These are phyloP conservation scores for Chloroceryle amazona DNA, from an alignment of 2,797 vertebrate genomes.

Conservation along the genomic window DNA sequence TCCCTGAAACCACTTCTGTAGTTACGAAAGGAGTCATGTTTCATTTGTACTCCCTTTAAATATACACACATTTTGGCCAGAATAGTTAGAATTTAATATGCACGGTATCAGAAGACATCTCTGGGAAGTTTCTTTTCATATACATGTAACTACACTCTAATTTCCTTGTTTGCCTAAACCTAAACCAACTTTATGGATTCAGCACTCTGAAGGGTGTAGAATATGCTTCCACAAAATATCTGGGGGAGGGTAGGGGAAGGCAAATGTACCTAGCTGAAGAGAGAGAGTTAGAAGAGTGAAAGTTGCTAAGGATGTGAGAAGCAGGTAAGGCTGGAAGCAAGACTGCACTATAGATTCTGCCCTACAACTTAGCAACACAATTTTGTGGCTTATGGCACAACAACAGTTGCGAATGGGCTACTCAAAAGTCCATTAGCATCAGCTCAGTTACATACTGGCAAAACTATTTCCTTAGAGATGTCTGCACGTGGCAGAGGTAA, in stretches of 20 bases:
- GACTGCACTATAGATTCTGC: neutral
- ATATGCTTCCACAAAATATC: neutral
- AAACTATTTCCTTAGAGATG: neutral
- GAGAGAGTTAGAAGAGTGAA: neutral
- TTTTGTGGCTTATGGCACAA: neutral
- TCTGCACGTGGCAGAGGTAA: neutral
- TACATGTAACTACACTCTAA: rapidly evolving
- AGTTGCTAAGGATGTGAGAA: neutral
- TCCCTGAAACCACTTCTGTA: neutral
- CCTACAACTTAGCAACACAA: neutral
- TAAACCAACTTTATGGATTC: neutral
- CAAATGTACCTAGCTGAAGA: neutral
- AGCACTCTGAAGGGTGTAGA: neutral
- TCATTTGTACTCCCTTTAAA: neutral
- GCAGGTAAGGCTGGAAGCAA: neutral
- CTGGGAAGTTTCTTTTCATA: neutral
- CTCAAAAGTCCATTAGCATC: neutral
- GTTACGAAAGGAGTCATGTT: neutral
- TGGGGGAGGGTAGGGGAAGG: neutral
- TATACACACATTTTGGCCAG: neutral
- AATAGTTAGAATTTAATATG: neutral
- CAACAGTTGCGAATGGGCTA: neutral
- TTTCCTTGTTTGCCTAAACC: neutral
- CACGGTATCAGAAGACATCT: neutral
- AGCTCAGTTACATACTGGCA: neutral